Conservation (phyloP, 2,888 invertebrate genomes). For the Scotopteryx bipunctaria region DNA sequence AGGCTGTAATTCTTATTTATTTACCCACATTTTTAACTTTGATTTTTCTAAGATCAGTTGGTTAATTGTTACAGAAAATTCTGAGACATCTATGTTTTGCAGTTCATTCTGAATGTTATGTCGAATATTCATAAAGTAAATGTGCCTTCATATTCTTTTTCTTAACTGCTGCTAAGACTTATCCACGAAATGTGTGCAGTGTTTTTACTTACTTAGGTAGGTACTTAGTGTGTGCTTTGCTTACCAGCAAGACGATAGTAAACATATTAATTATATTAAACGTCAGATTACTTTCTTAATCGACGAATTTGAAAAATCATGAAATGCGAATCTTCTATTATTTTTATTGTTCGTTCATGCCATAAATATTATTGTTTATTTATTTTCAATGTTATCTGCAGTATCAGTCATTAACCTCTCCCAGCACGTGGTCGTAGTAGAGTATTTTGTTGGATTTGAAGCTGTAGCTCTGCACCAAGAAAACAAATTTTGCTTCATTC, state of each 20-base stretch:
- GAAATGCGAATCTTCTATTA: slow-evolving; percentile 14
- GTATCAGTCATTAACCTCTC: slow-evolving; percentile 79
- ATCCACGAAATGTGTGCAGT: too few species aligned
- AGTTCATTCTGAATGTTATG: too few species aligned
- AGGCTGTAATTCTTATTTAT: too few species aligned
- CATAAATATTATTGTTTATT: slow-evolving; percentile 63
- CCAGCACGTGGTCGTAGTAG: slow-evolving; percentile 77
- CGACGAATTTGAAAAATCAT: not conserved
- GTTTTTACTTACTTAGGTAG: not conserved
- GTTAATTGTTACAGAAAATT: too few species aligned
- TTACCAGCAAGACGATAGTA: not conserved
- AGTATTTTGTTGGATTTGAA: slow-evolving; percentile 81
- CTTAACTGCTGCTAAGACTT: too few species aligned
- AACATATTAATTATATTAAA: not conserved
- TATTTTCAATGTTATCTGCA: slow-evolving; percentile 73
- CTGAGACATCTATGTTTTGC: too few species aligned
- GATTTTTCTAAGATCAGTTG: too few species aligned
- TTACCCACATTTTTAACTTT: too few species aligned
- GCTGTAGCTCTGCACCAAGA: slow-evolving; percentile 80
- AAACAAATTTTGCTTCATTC: slow-evolving; percentile 79
- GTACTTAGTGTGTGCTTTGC: too few species aligned
- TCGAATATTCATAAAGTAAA: too few species aligned
- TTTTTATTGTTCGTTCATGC: slow-evolving; percentile 22
- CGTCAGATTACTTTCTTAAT: not conserved
- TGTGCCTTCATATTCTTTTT: too few species aligned